Evolutionary conservation across 2,888 invertebrate genomes (phyloP), one percentile per base, ranked within the genome.

Genomic region (Yponomeuta evonymella): DNA sequence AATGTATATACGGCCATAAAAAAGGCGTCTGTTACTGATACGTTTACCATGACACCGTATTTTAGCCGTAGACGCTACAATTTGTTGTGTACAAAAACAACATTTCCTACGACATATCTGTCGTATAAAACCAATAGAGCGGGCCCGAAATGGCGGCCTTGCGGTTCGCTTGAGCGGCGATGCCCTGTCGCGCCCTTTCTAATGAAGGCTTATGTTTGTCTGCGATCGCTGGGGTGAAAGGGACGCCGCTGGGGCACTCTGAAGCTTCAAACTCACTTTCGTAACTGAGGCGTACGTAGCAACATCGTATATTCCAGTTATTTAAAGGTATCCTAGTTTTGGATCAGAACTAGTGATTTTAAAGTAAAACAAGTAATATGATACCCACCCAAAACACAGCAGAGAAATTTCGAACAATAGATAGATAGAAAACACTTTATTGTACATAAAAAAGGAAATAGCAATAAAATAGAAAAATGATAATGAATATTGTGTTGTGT

Each of bases 151-250:
- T 58, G 51, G 51, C 51, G 12, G 51, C 51, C 51, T 58, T 58
- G 51, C 51, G 51, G 51, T 58, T 1, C 51, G 51, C 51, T 58
- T 15, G 15, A 58, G 51, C 15, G 15, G 51, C 43, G 43, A 43
- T 43, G 43, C 43, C 15, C 51, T 58, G 51, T 15, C 51, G 51
- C 51, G 3, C 51, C 51, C 51, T 58, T 12, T 58, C 51, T 58
- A 58, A 58, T 58, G 51, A 58, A 58, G 51, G 51, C 51, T 58
- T 58, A 58, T 58, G 51, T 58, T 58, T 58, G 51, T 58, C 51
- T 58, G 51, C 15, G 51, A 58, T 12, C 51, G 51, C 43, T 8
- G 51, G 51, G 51, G 51, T 58, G 1, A 58, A 58, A 58, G 51
- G 51, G 51, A 58, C 51, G 51, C 51, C 51, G 51, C 51, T 15